phyloP scores from a whole-genome alignment of 2,797 vertebrate species.

The Ctenochaetus hawaiiensis region DNA sequence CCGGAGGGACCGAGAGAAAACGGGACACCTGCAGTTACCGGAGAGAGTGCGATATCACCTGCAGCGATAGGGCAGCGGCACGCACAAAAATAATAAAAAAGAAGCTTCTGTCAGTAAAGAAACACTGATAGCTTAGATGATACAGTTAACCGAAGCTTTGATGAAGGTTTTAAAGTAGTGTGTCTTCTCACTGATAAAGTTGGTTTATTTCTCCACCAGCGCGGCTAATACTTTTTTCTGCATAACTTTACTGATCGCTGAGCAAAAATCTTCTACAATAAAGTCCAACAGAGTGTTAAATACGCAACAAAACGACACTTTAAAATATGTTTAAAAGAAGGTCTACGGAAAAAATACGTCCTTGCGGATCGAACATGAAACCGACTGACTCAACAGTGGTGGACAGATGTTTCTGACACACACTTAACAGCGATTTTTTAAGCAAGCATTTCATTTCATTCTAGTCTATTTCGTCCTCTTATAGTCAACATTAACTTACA shows the following conservation, averaged over 20 bases:
- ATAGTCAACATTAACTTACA: constrained; percentile 67
- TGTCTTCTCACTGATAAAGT: not conserved
- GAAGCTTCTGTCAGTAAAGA: constrained; percentile 40
- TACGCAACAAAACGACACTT: too few species aligned
- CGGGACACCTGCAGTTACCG: constrained; percentile 78
- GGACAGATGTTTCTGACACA: not conserved
- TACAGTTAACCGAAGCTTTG: not conserved
- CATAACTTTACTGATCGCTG: not conserved
- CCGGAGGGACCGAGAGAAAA: constrained; percentile 82
- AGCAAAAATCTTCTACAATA: not conserved
- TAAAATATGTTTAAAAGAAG: not conserved
- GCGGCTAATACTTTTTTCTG: not conserved
- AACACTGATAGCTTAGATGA: constrained; percentile 27
- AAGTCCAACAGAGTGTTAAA: not conserved
- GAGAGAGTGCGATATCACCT: constrained; percentile 79
- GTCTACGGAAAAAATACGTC: too few species aligned
- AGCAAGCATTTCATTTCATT: not conserved
- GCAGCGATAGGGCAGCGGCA: constrained; percentile 65
- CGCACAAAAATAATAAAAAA: constrained; percentile 61
- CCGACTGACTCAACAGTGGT: not conserved
- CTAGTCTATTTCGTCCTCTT: not conserved
- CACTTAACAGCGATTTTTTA: not conserved
- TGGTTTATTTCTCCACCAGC: not conserved
- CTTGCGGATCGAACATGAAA: not conserved
- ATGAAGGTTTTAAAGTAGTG: not conserved